Conservation (phyloP, 2,888 invertebrate species). For the Phalera bucephala region DNA sequence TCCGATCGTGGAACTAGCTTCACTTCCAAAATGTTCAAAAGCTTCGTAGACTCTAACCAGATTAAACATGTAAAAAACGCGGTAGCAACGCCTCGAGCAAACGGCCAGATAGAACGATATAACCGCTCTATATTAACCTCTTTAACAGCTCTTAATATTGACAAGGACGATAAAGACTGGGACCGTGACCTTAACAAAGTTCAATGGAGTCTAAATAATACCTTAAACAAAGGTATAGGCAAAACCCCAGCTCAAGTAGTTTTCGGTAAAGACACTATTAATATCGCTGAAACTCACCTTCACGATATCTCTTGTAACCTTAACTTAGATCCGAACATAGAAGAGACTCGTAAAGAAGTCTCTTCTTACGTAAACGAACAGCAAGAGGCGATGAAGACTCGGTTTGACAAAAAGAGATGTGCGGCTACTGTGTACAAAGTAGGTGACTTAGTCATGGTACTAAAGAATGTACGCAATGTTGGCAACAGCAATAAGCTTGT, state of each 20-base stretch:
- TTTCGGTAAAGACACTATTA: not conserved
- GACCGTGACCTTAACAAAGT: not conserved
- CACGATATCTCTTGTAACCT: too few species aligned
- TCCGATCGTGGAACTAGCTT: not conserved
- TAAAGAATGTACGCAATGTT: not conserved
- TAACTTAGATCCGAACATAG: too few species aligned
- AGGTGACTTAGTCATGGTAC: not conserved
- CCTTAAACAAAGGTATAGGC: too few species aligned
- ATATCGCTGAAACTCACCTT: not conserved
- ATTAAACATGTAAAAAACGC: conserved; percentile 1
- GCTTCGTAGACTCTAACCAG: too few species aligned
- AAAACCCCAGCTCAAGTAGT: not conserved
- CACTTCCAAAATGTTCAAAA: conserved; percentile 2
- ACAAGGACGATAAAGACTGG: not conserved
- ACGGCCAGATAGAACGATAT: not conserved
- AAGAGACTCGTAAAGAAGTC: not conserved
- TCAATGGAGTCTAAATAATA: too few species aligned
- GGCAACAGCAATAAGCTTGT: not conserved
- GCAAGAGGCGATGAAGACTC: not conserved
- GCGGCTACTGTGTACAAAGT: not conserved
- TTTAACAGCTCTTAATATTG: not conserved
- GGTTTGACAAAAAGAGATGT: not conserved
- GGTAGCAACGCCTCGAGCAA: not conserved
- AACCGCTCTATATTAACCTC: not conserved
- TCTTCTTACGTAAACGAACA: not conserved